These are phyloP conservation scores for Ophion ventricosus DNA, from an alignment of 2,888 invertebrate genomes.

Conservation along the genomic window DNA sequence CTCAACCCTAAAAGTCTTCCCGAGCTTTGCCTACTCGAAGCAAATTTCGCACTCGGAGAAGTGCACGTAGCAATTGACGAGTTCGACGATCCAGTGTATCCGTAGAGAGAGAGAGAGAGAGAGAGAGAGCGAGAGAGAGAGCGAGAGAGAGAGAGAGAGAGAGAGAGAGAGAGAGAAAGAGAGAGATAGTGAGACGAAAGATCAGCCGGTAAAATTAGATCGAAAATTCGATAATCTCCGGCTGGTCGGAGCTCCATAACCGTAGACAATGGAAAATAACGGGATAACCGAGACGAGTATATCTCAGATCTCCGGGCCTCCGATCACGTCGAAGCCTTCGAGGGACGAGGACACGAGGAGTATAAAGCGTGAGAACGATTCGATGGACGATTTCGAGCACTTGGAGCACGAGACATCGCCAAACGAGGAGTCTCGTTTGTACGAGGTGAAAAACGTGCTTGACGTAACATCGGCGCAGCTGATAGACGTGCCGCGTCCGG, in stretches of 20 bases:
- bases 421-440: constrained; percentile 60
- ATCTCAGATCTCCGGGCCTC: not conserved
- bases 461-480: constrained; percentile 66
- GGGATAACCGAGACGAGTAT: not conserved
- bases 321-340: not conserved
- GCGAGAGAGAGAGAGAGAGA: too few species aligned
- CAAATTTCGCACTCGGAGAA: too few species aligned
- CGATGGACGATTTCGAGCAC: constrained; percentile 90
- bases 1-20: constrained; percentile 18
- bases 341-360: not conserved
- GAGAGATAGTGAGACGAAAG: too few species aligned
- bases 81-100: constrained; percentile 78
- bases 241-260: too few species aligned
- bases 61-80: constrained; percentile 73
- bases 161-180: too few species aligned
- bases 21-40: too few species aligned
- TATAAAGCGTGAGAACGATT: constrained; percentile 87
- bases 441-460: constrained; percentile 24
- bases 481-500: constrained; percentile 75
- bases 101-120: too few species aligned
- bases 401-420: constrained; percentile 86
- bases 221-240: too few species aligned
- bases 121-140: too few species aligned
- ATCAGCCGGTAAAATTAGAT: too few species aligned
- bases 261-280: not conserved